Conservation (phyloP, 2,797 vertebrate genomes). For the Falco concolor region DNA sequence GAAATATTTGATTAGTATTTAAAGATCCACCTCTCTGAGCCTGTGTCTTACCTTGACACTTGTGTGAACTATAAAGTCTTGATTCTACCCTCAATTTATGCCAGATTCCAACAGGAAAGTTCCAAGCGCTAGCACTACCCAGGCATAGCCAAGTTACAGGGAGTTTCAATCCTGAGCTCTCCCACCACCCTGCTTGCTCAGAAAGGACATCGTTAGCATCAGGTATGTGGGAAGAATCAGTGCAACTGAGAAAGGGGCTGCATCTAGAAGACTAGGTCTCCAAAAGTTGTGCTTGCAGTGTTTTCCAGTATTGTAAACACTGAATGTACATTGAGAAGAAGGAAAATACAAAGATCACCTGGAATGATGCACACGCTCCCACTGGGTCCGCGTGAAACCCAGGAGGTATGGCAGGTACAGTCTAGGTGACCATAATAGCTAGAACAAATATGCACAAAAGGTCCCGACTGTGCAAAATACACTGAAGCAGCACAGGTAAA, state of each 20-base stretch:
- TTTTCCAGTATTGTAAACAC: background rate
- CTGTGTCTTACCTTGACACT: background rate
- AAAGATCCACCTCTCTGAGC: background rate
- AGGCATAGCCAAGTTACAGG: too few relatives aligned
- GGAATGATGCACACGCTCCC: background rate
- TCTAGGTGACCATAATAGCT: background rate
- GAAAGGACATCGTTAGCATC: background rate
- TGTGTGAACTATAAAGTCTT: background rate
- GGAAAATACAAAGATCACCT: background rate
- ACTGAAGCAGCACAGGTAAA: background rate
- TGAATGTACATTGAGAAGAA: background rate
- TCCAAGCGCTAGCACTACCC: background rate
- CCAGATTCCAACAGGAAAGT: background rate
- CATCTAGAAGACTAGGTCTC: background rate
- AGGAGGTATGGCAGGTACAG: background rate
- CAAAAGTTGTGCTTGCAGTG: background rate
- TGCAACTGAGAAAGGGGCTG: background rate
- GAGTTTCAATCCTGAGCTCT: background rate
- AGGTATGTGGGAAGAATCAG: background rate
- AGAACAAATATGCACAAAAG: background rate
- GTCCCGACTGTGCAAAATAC: background rate
- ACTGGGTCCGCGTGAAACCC: fast-evolving
- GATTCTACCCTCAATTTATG: background rate
- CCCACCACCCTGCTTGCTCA: background rate
- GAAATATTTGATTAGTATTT: background rate